These are phyloP conservation scores for Parambassis ranga DNA, from an alignment of 2,797 vertebrate species.

Conservation along the genomic window DNA sequence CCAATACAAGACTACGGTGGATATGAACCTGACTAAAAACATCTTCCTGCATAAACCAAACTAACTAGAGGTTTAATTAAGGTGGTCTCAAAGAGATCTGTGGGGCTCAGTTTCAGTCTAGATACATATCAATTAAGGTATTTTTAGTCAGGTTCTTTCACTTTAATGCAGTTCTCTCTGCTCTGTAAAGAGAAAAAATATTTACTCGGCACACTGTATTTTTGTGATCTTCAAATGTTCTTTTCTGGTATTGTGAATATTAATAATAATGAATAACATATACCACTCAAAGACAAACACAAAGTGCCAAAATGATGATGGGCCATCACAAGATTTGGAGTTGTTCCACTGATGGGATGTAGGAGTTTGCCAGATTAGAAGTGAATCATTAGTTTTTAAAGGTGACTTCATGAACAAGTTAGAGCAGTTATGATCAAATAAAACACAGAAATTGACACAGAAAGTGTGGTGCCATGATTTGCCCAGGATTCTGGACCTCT, in stretches of 20 bases:
- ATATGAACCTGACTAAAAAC: slow-evolving; percentile 13
- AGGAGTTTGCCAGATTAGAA: slow-evolving; percentile 17
- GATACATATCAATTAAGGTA: slow-evolving; percentile 32
- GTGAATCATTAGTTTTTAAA: slow-evolving; percentile 30
- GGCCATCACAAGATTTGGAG: slow-evolving; percentile 9
- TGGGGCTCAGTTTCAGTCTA: slow-evolving; percentile 20
- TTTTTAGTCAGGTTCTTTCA: slow-evolving; percentile 20
- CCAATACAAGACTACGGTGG: neutral
- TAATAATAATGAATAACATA: slow-evolving; percentile 10
- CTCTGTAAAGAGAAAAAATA: neutral
- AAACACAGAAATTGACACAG: no score
- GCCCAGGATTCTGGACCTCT: no score
- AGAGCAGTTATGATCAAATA: neutral
- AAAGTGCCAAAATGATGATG: slow-evolving; percentile 1
- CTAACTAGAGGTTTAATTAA: slow-evolving; percentile 31
- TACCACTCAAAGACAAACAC: neutral
- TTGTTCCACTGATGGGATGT: slow-evolving; percentile 15
- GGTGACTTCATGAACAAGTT: slow-evolving; percentile 34
- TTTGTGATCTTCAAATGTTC: slow-evolving; percentile 20
- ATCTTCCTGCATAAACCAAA: slow-evolving; percentile 12
- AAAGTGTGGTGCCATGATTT: no score
- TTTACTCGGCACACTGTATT: neutral
- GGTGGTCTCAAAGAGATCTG: slow-evolving; percentile 12
- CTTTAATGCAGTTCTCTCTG: neutral
- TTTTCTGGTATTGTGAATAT: neutral